Evolutionary conservation across 2,888 invertebrate genomes (phyloP), one percentile per base, ranked within the genome.

Genomic region (Torymus tubicola): DNA sequence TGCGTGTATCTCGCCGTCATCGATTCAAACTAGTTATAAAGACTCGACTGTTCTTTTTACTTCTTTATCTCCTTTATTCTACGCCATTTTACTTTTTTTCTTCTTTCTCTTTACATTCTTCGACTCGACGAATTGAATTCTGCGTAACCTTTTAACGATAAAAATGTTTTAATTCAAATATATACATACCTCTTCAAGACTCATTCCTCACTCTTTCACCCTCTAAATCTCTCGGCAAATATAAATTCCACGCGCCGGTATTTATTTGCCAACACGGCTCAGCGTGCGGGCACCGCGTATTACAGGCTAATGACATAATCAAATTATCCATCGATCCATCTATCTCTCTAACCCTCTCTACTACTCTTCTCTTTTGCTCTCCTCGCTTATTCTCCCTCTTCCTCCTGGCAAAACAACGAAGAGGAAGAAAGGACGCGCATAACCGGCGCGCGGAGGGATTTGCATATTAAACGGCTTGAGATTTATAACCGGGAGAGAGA

Each of bases 401-500:
- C 13, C 8, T 11, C 24, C 14, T 52, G 24, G 16, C 14, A 52
- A 21, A 2, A 42, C 42, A 42, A 42, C 42, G 42, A 42, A 71
- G 67, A 55, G 55, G 24, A 55, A 64, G 60, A 50, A 50, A 67
- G 65, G 63, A 50, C 42, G 71, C 55, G 68, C 16, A 75, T 61
- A 80, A 80, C 81, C 78, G 80, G 63, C 85, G 86, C 67, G 57
- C 85, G 86, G 85, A 73, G 77, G 85, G 83, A 90, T 90, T 90
- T 90, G 88, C 90, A 90, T 90, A 90, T 90, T 90, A 90, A 90
- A 90, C 88, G 90, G 89, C 88, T 89, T 83, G 86, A 89, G 90
- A 90, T 90, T 90, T 90, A 90, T 89, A 90, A 90, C 89, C 87
- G 83, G 50, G 21, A 55, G 16, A n/a, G 16, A 58, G 58, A 31